Evolutionary conservation across 2,113 vertebrate species (phyloP).

Genomic region (Raja brachyura): DNA sequence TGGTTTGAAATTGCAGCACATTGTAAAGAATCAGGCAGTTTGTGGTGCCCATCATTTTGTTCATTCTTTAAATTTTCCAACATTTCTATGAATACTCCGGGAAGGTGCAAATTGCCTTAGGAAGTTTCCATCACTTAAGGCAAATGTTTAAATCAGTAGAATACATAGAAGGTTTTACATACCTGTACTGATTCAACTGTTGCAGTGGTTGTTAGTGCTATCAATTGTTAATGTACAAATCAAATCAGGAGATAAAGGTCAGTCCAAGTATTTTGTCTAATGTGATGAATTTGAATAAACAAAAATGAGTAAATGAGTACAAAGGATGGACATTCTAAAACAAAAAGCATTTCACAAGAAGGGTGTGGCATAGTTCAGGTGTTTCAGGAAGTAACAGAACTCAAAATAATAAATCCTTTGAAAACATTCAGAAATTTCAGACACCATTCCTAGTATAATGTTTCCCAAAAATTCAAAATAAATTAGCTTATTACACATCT

Average conservation of each 20-base stretch:
- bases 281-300: constrained; percentile 53
- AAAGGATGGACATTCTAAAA: constrained; percentile 52
- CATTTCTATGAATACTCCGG: constrained; percentile 14
- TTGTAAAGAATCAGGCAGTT: constrained; percentile 43
- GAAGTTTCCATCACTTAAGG: constrained; percentile 59
- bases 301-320: constrained; percentile 42
- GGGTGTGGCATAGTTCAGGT: not conserved
- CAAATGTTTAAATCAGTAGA: constrained; percentile 54
- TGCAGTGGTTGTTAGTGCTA: constrained; percentile 35
- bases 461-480: constrained; percentile 55
- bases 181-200: constrained; percentile 20
- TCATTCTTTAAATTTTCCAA: constrained; percentile 56
- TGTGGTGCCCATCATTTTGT: constrained; percentile 44
- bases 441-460: constrained; percentile 46
- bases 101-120: constrained; percentile 69
- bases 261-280: constrained; percentile 42
- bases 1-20: constrained; percentile 49
- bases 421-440: not conserved
- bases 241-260: constrained; percentile 43
- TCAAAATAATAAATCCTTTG: constrained; percentile 55
- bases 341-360: constrained; percentile 39
- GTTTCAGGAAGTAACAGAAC: constrained; percentile 43
- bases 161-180: constrained; percentile 37
- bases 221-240: constrained; percentile 45
- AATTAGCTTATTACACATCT: constrained; percentile 52